Conservation (phyloP, 2,888 invertebrate species). For the Drosophila maculinotata region DNA sequence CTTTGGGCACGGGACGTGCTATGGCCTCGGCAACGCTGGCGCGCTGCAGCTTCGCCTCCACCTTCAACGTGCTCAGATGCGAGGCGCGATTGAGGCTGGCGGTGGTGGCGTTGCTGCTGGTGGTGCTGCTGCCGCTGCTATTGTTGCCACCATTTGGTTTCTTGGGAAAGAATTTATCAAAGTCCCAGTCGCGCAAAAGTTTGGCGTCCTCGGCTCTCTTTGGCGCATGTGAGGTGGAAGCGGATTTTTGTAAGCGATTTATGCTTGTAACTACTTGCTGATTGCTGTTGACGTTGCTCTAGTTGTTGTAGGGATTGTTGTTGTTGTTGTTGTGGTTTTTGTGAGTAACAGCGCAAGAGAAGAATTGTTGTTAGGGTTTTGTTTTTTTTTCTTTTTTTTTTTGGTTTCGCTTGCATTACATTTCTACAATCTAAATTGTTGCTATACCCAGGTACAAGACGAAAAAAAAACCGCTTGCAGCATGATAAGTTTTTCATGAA, state of each 20-base stretch:
- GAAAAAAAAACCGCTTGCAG: slow-evolving; percentile 40
- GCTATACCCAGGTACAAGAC: slow-evolving; percentile 45
- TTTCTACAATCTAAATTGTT: slow-evolving; percentile 51
- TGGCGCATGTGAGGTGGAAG: slow-evolving; percentile 85
- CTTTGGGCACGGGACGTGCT: slow-evolving; percentile 77
- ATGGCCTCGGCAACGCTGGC: slow-evolving; percentile 82
- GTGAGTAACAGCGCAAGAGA: slow-evolving; percentile 77
- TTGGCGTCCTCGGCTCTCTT: slow-evolving; percentile 89
- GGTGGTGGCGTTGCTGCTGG: slow-evolving; percentile 62
- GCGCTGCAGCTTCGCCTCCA: slow-evolving; percentile 82
- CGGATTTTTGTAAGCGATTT: slow-evolving; percentile 83
- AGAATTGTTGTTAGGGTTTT: slow-evolving; percentile 70
- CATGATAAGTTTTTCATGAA: slow-evolving; percentile 77
- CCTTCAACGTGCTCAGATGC: slow-evolving; percentile 85
- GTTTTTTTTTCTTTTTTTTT: slow-evolving; percentile 19
- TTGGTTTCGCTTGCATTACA: slow-evolving; percentile 44
- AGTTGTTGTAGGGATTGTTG: slow-evolving; percentile 27
- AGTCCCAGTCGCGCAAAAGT: slow-evolving; percentile 94
- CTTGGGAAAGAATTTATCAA: slow-evolving; percentile 92
- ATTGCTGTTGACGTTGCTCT: slow-evolving; percentile 48
- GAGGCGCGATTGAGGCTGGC: slow-evolving; percentile 79
- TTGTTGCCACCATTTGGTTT: slow-evolving; percentile 20
- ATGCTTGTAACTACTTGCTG: slow-evolving; percentile 83
- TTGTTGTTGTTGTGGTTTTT: slow-evolving; percentile 53
- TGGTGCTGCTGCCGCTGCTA: slow-evolving; percentile 45